Percentiles rank a stretch among this genome's conserved stretches.
These are phyloP conservation scores for Urosaurus nigricauda DNA, from an alignment of 2,797 vertebrate genomes.

Conservation along the genomic window DNA sequence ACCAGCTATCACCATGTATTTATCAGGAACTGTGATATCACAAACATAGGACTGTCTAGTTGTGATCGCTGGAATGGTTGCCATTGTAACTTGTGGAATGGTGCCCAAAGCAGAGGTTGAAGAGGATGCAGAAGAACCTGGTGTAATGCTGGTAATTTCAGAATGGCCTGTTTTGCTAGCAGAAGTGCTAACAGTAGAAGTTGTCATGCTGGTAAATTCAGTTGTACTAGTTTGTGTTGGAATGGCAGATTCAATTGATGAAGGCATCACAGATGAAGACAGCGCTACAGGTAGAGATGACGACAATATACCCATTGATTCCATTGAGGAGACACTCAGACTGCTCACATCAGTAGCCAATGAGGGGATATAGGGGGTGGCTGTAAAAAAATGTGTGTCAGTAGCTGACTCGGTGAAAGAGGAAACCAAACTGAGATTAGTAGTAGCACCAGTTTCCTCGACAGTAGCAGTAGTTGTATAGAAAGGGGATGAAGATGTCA, in stretches of 20 bases:
- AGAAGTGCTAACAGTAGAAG: constrained; percentile 32
- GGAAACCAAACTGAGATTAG: constrained; percentile 44
- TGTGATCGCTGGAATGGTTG: constrained; percentile 75
- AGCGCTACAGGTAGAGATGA: constrained; percentile 39
- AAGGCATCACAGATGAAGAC: constrained; percentile 1
- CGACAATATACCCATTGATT: neutral
- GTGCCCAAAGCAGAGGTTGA: constrained; percentile 54
- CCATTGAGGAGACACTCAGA: constrained; percentile 24
- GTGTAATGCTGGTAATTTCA: constrained; percentile 64
- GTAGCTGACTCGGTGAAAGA: constrained; percentile 41
- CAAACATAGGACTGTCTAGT: constrained; percentile 88
- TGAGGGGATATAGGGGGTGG: constrained; percentile 19
- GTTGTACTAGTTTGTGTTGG: constrained; percentile 18
- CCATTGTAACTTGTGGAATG: constrained; percentile 53
- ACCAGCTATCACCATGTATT: constrained; percentile 93
- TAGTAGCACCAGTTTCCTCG: constrained; percentile 54
- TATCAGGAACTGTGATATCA: constrained; percentile 88
- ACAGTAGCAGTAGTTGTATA: constrained; percentile 34
- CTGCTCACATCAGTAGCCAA: constrained; percentile 62
- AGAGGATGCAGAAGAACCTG: constrained; percentile 61
- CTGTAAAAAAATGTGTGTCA: constrained; percentile 28
- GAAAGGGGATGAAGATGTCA: constrained; percentile 62
- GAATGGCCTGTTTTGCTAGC: constrained; percentile 51
- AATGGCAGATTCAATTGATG: constrained; percentile 47
- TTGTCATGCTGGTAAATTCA: neutral